Percentiles rank a stretch among this genome's conserved stretches.
Evolutionary conservation across 1,140 invertebrate genomes (phyloP).

Genomic region (Hylaeus volcanicus): DNA sequence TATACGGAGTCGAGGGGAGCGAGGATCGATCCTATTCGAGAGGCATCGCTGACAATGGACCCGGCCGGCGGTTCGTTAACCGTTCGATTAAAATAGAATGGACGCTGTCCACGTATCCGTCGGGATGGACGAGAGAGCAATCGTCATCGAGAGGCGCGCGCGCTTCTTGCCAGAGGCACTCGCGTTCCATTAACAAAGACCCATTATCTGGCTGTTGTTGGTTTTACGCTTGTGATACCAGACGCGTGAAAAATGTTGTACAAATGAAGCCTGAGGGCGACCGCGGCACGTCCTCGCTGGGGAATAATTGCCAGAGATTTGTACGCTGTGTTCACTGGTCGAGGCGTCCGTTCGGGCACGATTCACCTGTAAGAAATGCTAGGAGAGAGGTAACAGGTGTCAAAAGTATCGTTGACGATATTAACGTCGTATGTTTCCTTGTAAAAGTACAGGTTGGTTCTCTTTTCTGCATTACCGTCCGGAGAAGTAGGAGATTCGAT

Average conservation of each 20-base stretch:
- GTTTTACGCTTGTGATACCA: neutral
- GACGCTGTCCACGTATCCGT: constrained; percentile 40
- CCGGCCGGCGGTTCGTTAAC: constrained; percentile 62
- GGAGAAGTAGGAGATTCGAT: too few species aligned
- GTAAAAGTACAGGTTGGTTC: too few species aligned
- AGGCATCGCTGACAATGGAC: constrained; percentile 59
- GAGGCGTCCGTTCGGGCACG: too few species aligned
- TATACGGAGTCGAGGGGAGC: constrained; percentile 57
- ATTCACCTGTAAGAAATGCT: too few species aligned
- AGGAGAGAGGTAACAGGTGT: too few species aligned
- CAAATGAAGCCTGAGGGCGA: neutral
- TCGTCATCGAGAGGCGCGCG: constrained; percentile 17
- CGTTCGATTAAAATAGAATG: constrained; percentile 64
- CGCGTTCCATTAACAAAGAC: constrained; percentile 17
- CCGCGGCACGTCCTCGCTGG: too few species aligned
- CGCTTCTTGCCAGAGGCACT: constrained; percentile 29
- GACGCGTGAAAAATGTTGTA: neutral
- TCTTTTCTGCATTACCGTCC: too few species aligned
- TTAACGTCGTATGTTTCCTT: too few species aligned
- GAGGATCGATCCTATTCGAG: constrained; percentile 56
- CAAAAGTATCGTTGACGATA: too few species aligned
- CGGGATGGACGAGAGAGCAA: constrained; percentile 17
- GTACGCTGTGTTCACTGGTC: too few species aligned
- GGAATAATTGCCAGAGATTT: too few species aligned
- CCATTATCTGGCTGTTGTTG: constrained; percentile 33